These are phyloP conservation scores for Cryptomyrus ogoouensis DNA, from an alignment of 2,113 vertebrate species.

Conservation along the genomic window DNA sequence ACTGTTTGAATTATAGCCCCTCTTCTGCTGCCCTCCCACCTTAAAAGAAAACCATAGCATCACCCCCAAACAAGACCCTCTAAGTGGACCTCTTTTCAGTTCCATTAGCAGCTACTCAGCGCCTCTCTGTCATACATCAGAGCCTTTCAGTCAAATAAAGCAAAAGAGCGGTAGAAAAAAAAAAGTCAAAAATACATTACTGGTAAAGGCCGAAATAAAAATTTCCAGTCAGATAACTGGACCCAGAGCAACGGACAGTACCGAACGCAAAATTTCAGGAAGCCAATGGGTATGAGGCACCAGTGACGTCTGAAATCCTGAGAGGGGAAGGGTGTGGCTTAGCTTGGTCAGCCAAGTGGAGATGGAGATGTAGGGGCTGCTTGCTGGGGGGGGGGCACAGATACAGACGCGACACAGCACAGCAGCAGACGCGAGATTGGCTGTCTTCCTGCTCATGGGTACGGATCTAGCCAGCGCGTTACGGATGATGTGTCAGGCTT, in stretches of 20 bases:
- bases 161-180: not conserved
- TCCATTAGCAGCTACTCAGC: not conserved
- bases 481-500: not conserved
- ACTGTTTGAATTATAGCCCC: not conserved
- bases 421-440: not conserved
- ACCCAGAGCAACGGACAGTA: not conserved
- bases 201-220: not conserved
- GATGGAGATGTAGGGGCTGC: slow-evolving; percentile 4
- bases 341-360: not conserved
- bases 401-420: not conserved
- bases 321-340: not conserved
- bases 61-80: not conserved
- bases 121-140: not conserved
- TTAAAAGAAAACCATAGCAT: not conserved
- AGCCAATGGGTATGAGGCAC: not conserved
- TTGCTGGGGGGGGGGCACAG: not conserved
- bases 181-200: not conserved
- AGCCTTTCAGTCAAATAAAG: not conserved
- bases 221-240: not conserved
- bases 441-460: not conserved
- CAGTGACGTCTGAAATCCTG: not conserved
- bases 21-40: not conserved
- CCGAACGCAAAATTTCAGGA: not conserved
- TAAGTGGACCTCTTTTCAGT: not conserved
- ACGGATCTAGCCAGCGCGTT: not conserved